Conservation (phyloP, 2,888 invertebrate genomes). For the Tridacna crocea region DNA sequence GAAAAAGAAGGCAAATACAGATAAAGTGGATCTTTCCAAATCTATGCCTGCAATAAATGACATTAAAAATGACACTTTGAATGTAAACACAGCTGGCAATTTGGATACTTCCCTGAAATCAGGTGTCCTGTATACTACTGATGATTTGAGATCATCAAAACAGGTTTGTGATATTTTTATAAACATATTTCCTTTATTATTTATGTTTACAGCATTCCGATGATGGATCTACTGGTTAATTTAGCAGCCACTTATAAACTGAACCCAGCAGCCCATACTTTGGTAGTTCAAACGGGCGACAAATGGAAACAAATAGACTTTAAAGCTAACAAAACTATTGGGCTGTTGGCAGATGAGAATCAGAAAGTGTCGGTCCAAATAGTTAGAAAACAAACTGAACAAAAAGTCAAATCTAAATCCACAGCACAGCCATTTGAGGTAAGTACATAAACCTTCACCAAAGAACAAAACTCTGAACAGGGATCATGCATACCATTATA, state of each 20-base stretch:
- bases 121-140: not conserved
- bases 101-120: conserved; percentile 2
- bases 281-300: conserved; percentile 87
- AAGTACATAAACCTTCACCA: conserved; percentile 28
- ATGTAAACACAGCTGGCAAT: not conserved
- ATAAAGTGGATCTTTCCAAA: conserved; percentile 13
- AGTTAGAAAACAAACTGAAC: conserved; percentile 84
- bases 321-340: conserved; percentile 91
- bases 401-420: conserved; percentile 68
- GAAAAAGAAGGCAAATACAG: conserved; percentile 51
- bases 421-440: conserved; percentile 87
- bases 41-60: conserved; percentile 17
- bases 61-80: conserved; percentile 1
- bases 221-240: conserved; percentile 91
- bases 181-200: not conserved
- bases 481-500: too few relatives aligned
- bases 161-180: conserved; percentile 19
- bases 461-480: too few relatives aligned
- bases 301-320: conserved; percentile 87
- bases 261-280: conserved; percentile 88
- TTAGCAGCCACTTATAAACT: conserved; percentile 89
- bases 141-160: conserved; percentile 9
- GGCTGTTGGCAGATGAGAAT: conserved; percentile 83
- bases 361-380: conserved; percentile 84
- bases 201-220: conserved; percentile 88